A percentile compares a stretch with the other conserved stretches of the same genome.
Conservation (phyloP, 2,888 invertebrate species). For the Pollenia amentaria region DNA sequence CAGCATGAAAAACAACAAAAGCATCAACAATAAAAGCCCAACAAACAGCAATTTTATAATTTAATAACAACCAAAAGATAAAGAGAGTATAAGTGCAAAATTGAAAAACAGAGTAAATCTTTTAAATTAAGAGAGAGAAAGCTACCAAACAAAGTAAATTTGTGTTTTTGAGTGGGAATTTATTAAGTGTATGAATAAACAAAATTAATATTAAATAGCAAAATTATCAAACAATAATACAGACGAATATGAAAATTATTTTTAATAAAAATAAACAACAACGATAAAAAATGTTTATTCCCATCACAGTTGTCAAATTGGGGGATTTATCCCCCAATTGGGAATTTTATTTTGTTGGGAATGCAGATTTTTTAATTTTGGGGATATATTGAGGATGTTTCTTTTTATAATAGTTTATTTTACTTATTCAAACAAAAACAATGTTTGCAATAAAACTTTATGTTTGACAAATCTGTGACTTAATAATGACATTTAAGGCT, state of each 20-base stretch:
- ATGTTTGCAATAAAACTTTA: not conserved
- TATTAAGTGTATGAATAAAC: slow-evolving; percentile 18
- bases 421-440: slow-evolving; percentile 3
- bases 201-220: slow-evolving; percentile 15
- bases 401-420: not conserved
- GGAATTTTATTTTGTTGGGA: too few relatives aligned
- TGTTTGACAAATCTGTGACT: too few relatives aligned
- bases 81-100: slow-evolving; percentile 16
- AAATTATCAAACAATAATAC: slow-evolving; percentile 48
- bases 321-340: too few relatives aligned
- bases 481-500: too few relatives aligned
- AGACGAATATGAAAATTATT: slow-evolving; percentile 24
- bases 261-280: slow-evolving; percentile 34
- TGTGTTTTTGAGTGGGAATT: slow-evolving; percentile 13
- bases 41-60: not conserved
- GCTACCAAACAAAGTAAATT: not conserved
- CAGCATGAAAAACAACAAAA: slow-evolving; percentile 8
- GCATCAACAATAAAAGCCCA: not conserved
- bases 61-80: slow-evolving; percentile 4
- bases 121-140: slow-evolving; percentile 35
- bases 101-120: slow-evolving; percentile 2
- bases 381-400: too few relatives aligned
- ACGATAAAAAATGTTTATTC: not conserved
- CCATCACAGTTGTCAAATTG: too few relatives aligned
- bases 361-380: too few relatives aligned